These are phyloP conservation scores for Ibidorhyncha struthersii DNA, from an alignment of 2,113 vertebrate genomes.

Conservation along the genomic window DNA sequence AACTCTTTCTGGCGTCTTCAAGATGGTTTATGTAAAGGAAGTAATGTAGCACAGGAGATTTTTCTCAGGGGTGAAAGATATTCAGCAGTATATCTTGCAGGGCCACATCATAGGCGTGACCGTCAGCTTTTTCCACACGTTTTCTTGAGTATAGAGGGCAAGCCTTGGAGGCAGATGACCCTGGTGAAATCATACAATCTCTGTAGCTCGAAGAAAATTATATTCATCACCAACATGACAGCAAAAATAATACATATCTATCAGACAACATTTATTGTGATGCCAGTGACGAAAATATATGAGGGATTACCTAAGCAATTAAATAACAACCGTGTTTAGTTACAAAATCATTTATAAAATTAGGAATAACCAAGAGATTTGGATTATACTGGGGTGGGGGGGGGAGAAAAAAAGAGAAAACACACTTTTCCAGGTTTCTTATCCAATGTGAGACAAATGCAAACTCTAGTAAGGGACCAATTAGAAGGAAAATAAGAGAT, in stretches of 20 bases:
- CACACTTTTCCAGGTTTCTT: not conserved
- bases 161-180: not conserved
- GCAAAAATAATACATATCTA: not conserved
- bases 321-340: not conserved
- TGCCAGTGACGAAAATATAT: not conserved
- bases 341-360: not conserved
- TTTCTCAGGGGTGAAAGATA: not conserved
- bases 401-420: not conserved
- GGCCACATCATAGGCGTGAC: not conserved
- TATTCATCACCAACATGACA: not conserved
- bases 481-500: not conserved
- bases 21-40: not conserved
- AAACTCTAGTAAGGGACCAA: not conserved
- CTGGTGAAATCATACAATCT: not conserved
- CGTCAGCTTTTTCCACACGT: not conserved
- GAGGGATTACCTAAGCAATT: not conserved
- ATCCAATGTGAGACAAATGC: not conserved
- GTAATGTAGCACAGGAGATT: not conserved
- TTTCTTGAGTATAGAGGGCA: not conserved
- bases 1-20: not conserved
- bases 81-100: not conserved
- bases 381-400: not conserved
- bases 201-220: not conserved
- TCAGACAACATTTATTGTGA: not conserved
- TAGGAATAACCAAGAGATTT: not conserved